Conservation (phyloP, 2,888 invertebrate genomes). For the Crossocerus cetratus region DNA sequence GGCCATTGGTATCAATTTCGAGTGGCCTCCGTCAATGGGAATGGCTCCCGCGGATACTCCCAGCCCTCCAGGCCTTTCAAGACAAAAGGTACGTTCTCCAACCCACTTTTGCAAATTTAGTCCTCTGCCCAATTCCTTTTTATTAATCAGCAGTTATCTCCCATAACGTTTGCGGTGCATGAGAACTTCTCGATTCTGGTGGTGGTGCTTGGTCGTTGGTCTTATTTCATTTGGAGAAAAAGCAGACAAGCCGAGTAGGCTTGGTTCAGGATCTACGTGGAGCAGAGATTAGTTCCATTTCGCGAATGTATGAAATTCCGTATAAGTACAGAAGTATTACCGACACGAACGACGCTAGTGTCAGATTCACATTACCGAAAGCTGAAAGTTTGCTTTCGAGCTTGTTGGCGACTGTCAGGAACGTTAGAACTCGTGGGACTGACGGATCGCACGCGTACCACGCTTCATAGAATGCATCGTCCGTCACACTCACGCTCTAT, state of each 20-base stretch:
- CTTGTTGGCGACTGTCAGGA: conserved; percentile 41
- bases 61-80: conserved; percentile 81
- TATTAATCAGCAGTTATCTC: too few species aligned
- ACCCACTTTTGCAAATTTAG: too few species aligned
- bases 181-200: not conserved
- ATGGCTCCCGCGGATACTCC: conserved; percentile 86
- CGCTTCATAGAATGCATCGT: conserved; percentile 50
- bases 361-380: conserved; percentile 49
- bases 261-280: conserved; percentile 57
- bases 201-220: not conserved
- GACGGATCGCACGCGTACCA: conserved; percentile 41
- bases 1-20: conserved; percentile 89
- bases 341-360: conserved; percentile 54
- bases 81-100: conserved; percentile 69
- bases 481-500: conserved; percentile 53
- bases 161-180: too few species aligned
- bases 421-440: conserved; percentile 34
- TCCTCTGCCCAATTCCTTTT: too few species aligned
- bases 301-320: not conserved
- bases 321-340: conserved; percentile 37
- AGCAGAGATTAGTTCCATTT: not conserved
- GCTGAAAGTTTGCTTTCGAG: conserved; percentile 50
- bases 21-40: conserved; percentile 85
- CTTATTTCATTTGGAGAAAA: conserved; percentile 36
- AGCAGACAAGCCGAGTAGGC: conserved; percentile 57